Evolutionary conservation across 2,113 vertebrate genomes (phyloP).

Genomic region (Boulengeromyrus knoepffleri): DNA sequence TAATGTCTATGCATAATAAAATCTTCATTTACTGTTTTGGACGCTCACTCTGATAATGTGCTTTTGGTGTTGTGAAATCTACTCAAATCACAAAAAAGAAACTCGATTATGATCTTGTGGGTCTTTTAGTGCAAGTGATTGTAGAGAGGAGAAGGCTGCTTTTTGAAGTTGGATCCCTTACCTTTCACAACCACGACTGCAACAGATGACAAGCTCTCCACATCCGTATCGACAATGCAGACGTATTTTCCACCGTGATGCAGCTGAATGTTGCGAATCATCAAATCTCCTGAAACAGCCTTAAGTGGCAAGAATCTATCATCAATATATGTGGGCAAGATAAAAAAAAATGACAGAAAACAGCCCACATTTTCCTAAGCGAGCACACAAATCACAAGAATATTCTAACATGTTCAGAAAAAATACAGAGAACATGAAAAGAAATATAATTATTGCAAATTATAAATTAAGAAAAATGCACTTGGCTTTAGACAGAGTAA

Average conservation of each 20-base stretch:
- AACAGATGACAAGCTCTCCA: constrained; percentile 81
- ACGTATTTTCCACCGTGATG: constrained; percentile 84
- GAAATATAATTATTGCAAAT: not conserved
- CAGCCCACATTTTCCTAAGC: not conserved
- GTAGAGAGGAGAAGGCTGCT: not conserved
- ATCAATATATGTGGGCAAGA: constrained; percentile 8
- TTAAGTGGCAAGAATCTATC: constrained; percentile 48
- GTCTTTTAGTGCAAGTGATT: not conserved
- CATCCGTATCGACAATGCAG: constrained; percentile 79
- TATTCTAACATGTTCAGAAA: not conserved
- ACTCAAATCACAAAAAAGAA: not conserved
- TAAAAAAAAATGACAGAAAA: not conserved
- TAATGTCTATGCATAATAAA: constrained; percentile 6
- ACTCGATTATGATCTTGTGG: not conserved
- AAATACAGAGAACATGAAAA: not conserved
- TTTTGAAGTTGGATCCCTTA: constrained; percentile 39
- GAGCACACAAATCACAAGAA: not conserved
- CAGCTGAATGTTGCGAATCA: constrained; percentile 92
- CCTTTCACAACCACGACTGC: constrained; percentile 87
- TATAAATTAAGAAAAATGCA: constrained; percentile 7
- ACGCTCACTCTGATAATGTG: constrained; percentile 5
- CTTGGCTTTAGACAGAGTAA: not conserved
- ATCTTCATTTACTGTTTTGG: constrained; percentile 8
- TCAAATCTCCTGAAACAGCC: constrained; percentile 81
- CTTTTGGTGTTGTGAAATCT: not conserved